A percentile compares a stretch with the other conserved stretches of the same genome.
These are phyloP conservation scores for Onychomys torridus DNA, from an alignment of 2,797 vertebrate species.

Conservation along the genomic window DNA sequence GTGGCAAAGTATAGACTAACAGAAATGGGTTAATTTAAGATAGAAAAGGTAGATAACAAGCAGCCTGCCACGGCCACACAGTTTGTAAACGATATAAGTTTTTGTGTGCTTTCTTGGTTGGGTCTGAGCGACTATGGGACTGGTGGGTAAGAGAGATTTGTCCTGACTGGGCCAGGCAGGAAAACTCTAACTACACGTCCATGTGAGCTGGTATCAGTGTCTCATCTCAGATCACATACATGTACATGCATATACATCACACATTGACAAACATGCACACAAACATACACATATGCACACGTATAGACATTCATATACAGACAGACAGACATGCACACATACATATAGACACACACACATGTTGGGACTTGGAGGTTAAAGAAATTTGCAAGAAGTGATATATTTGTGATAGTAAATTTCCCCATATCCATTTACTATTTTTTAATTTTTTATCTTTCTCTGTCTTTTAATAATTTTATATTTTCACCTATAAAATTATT, in stretches of 20 bases:
- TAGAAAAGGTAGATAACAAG: too few relatives aligned
- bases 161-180: too few relatives aligned
- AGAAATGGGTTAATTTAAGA: too few relatives aligned
- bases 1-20: too few relatives aligned
- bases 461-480: conserved; percentile 1
- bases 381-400: neutral
- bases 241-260: neutral
- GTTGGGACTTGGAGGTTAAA: neutral
- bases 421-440: neutral
- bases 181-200: too few relatives aligned
- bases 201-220: neutral
- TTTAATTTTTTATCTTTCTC: neutral
- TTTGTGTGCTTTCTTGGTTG: too few relatives aligned
- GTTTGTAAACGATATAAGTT: too few relatives aligned
- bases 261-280: neutral
- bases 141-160: too few relatives aligned
- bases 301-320: neutral
- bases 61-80: too few relatives aligned
- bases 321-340: neutral
- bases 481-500: conserved; percentile 23
- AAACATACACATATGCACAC: neutral
- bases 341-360: neutral
- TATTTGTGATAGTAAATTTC: neutral
- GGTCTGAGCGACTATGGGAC: too few relatives aligned
- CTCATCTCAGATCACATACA: neutral